Evolutionary conservation across 2,888 invertebrate species (phyloP).

Genomic region (Oscheius sp.): DNA sequence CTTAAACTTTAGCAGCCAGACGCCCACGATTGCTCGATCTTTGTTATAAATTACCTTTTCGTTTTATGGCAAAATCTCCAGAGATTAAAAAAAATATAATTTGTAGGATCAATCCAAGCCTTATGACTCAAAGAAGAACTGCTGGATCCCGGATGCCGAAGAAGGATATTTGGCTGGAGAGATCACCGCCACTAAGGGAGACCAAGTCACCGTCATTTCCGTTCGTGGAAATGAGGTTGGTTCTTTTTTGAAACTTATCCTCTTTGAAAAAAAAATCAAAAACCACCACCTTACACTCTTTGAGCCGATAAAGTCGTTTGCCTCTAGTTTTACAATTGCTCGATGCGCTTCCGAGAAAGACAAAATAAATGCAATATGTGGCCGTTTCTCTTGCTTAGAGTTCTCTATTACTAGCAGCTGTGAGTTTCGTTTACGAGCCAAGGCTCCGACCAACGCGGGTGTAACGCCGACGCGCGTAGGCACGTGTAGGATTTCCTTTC

Average conservation of each 20-base stretch:
- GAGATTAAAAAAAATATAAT: neutral
- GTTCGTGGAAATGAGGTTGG: constrained; percentile 73
- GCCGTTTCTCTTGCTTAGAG: constrained; percentile 3
- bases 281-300: too few relatives aligned
- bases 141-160: constrained; percentile 63
- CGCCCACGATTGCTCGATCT: too few relatives aligned
- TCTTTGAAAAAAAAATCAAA: too few relatives aligned
- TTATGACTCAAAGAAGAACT: constrained; percentile 64
- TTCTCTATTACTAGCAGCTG: constrained; percentile 36
- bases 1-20: too few relatives aligned
- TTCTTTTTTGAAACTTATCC: neutral
- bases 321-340: neutral
- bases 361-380: constrained; percentile 16
- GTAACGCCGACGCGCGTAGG: constrained; percentile 16
- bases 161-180: constrained; percentile 91
- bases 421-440: constrained; percentile 29
- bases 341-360: neutral
- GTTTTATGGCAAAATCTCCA: too few relatives aligned
- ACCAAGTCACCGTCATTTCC: constrained; percentile 89
- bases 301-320: too few relatives aligned
- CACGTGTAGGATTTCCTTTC: constrained; percentile 24
- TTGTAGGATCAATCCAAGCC: constrained; percentile 59
- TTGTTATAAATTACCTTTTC: too few relatives aligned
- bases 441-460: neutral
- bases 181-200: constrained; percentile 98